Evolutionary conservation across 2,113 vertebrate species (phyloP), one percentile per base, ranked within the genome.

Genomic region (Perognathus longimembris): DNA sequence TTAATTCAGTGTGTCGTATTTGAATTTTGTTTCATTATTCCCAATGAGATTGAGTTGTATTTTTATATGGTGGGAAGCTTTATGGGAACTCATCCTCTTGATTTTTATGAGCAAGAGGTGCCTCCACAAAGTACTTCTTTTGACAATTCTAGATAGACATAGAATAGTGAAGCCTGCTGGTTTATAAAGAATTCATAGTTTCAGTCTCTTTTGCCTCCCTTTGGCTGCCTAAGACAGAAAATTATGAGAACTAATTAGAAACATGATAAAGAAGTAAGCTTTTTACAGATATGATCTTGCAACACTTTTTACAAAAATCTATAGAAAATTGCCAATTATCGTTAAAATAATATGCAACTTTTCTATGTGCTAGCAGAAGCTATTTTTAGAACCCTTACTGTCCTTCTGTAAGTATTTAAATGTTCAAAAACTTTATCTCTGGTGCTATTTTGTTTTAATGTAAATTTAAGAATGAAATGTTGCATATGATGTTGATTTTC

Each of bases 171-270:
- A 64, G 36, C 28, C 63, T 91, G 22, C 15, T 71, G 6, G 7
- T 79, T 61, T 66, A 24, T 78, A 81, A 88, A 74, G 79, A 91
- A 76, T 69, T 93, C 30, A 70, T 20, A 89, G 40, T 40, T 24
- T 75, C 6, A 50, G 38, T 93, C 36, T 80, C 34, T 57, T 80
- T 87, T 74, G 73, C 24, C n/a, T 59, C 59, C 86, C 10, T 50
- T 92, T 34, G 91, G 15, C 57, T 90, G n/a, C 57, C 34, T 75
- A 80, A 57, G 34, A 32, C 30, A 88, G 26, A 93, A 73, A 94
- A 90, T 94, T 94, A 94, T 92, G 75, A 14, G n/a, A 94, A 61
- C 80, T 40, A 84, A 86, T 89, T 94, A 76, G 64, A 94, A 93
- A 90, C 40, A 79, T 57, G 85, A 90, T 12, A 92, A 7, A 57